Percentiles rank a stretch among this genome's conserved stretches.
Conservation (phyloP, 2,888 invertebrate species). For the Xestia sexstrigata region DNA sequence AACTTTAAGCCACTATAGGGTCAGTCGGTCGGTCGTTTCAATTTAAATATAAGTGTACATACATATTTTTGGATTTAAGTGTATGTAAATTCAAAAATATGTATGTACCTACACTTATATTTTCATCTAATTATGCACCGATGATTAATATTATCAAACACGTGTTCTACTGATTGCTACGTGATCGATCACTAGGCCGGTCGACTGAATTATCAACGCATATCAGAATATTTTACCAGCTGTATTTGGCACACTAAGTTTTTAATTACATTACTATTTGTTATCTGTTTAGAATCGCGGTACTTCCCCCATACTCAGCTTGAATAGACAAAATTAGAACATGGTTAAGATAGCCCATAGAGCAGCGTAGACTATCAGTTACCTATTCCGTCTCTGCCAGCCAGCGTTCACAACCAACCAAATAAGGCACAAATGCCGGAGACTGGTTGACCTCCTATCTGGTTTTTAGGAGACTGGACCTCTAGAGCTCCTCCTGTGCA, state of each 20-base stretch:
- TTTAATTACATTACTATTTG: neutral
- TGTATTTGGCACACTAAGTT: neutral
- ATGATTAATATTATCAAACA: conserved; percentile 3
- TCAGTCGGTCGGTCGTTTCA: neutral
- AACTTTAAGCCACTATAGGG: neutral
- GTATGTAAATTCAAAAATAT: neutral
- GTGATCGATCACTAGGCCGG: conserved; percentile 23
- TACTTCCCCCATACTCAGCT: neutral
- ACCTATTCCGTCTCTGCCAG: neutral
- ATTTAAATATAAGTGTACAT: too few species aligned
- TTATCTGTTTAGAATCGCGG: neutral
- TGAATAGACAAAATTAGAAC: neutral
- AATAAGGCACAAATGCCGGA: neutral
- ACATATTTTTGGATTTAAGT: too few species aligned
- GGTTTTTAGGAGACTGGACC: neutral
- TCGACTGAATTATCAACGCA: conserved; percentile 15
- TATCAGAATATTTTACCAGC: conserved; percentile 18
- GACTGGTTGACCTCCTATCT: neutral
- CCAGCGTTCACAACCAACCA: neutral
- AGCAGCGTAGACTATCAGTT: neutral
- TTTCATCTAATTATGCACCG: neutral
- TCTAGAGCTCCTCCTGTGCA: neutral
- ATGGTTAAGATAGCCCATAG: too few species aligned
- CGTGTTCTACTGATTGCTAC: conserved; percentile 13
- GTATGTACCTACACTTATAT: neutral